Evolutionary conservation across 2,888 invertebrate genomes (phyloP), one percentile per base, ranked within the genome.

Genomic region (Spialia ferax): DNA sequence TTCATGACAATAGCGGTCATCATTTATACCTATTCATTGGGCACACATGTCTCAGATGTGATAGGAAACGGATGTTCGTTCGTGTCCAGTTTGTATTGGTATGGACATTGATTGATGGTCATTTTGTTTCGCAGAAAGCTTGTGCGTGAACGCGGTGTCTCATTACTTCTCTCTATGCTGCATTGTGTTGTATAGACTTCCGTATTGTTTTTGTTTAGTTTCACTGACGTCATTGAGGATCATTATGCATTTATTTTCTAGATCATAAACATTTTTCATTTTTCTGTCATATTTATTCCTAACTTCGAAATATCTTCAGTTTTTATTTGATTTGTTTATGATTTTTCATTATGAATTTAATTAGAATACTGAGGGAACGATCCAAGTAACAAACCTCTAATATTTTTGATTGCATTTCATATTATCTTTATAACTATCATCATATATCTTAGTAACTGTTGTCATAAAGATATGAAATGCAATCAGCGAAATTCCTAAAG

Each of bases 11-110:
- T 57, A 22, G 56, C 10, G 56, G 56, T 38, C 56, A 57, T 57
- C 56, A 57, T 32, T 38, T 57, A 57, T 57, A 35, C 35, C 56
- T 38, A 38, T 52, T 63, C 29, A 66, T 66, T 29, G 42, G 60
- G 38, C 59, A 60, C 68, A 71, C 69, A 69, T 72, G 63, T 72
- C 68, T 48, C 61, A 63, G 68, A 74, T 74, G 70, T 66, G 70
- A 74, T 75, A 81, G 85, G 87, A 88, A 86, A 83, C 83, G 83
- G 83, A 86, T 79, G 80, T 81, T 32, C 66, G 60, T 54, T 45
- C 54, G 61, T 67, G 66, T 60, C 32, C 55, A 56, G 54, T 57
- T 52, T 29, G 54, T 67, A 61, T 66, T 61, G 45, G 67, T 61
- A 45, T 61, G 23, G 67, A 67, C 67, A 35, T 67, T 67, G 66